Evolutionary conservation across 2,797 vertebrate species (phyloP), one percentile per base, ranked within the genome.

Genomic region (Paguma larvata): DNA sequence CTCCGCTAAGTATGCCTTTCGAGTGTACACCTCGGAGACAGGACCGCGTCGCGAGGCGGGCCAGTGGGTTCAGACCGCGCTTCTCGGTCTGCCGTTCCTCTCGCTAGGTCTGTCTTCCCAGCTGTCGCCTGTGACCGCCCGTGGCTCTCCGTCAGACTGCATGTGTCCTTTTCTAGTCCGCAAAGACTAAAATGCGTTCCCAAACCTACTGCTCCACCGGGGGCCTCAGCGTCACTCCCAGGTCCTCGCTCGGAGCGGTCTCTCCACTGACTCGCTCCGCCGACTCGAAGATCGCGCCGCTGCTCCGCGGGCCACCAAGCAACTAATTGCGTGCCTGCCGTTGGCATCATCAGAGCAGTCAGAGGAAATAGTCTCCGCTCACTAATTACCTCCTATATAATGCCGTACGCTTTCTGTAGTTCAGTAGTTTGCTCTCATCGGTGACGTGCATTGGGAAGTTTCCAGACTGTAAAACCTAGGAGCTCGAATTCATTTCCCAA

Each of bases 371-470:
- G 95, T 97, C 91, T 98, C 98, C 97, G 96, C 97, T 98, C 98
- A 99, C 98, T 98, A 98, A 99, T 99, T 98, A 98, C 98, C 98
- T 99, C 98, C 98, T 98, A 98, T 99, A 98, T 96, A 98, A 98
- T 97, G 96, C 98, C 72, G 97, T 98, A 98, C 97, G 98, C 98
- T 98, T 98, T 98, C 97, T 96, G 98, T 99, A 99, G 98, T 99
- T 99, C 98, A 98, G 83, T 99, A 98, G 96, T 98, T 98, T 98
- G 98, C 98, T 98, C 98, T 98, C 98, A 98, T 98, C 97, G 94
- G 95, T 98, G 98, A 98, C 88, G 92, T 98, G 98, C 98, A 98
- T 82, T 59, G 97, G 98, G 96, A 98, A 98, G 98, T 98, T 98
- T 98, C 98, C 89, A 98, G 97, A 96, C 97, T 96, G 94, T 92